Conservation (phyloP, 2,888 invertebrate genomes). For the Alitta virens region DNA sequence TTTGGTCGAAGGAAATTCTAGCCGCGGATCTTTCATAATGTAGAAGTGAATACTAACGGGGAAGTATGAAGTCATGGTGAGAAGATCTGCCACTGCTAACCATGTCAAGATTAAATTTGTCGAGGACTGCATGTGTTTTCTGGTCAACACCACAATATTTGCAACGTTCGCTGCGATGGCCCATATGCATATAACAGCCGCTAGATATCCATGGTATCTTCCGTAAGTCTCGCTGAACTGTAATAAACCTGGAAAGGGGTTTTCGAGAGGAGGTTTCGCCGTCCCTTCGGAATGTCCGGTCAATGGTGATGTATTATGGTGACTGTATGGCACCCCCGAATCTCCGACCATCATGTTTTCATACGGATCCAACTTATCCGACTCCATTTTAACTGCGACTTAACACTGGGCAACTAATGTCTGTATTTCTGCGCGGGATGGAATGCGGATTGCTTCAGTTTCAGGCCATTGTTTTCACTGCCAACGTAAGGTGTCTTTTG, state of each 20-base stretch:
- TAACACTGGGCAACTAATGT: too few relatives aligned
- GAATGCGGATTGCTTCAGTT: too few relatives aligned
- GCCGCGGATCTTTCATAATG: constrained; percentile 39
- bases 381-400: background rate
- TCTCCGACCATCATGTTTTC: too few relatives aligned
- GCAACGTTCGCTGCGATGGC: constrained; percentile 87
- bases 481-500: too few relatives aligned
- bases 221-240: constrained; percentile 40
- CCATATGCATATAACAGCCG: constrained; percentile 82
- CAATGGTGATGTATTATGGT: background rate
- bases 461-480: too few relatives aligned
- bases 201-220: constrained; percentile 77
- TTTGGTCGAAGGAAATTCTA: constrained; percentile 38
- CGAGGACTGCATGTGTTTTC: constrained; percentile 85
- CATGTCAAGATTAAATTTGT: constrained; percentile 85
- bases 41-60: constrained; percentile 77
- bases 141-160: constrained; percentile 85
- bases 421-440: too few relatives aligned
- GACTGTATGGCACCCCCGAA: background rate
- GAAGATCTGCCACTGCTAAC: constrained; percentile 80
- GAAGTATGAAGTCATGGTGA: constrained; percentile 87
- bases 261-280: background rate
- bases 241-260: constrained; percentile 24
- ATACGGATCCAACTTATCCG: too few relatives aligned
- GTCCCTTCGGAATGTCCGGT: background rate